Evolutionary conservation across 2,113 vertebrate species (phyloP).

Genomic region (Gadus chalcogrammus): DNA sequence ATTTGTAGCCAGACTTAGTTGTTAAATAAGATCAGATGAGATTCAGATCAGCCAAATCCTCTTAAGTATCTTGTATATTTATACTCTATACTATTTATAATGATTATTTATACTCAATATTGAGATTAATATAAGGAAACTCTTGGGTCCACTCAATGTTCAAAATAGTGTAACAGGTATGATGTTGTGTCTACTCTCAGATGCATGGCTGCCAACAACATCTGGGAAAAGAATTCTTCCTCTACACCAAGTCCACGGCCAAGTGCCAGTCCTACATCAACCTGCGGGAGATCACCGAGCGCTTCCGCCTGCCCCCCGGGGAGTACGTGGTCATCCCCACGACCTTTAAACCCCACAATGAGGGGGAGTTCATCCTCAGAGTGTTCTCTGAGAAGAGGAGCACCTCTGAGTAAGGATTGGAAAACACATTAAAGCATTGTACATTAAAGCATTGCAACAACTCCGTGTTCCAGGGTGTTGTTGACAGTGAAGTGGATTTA

Average conservation of each 20-base stretch:
- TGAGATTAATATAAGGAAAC: too few relatives aligned
- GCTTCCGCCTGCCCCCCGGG: constrained; percentile 87
- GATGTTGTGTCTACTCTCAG: constrained; percentile 56
- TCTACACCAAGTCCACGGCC: constrained; percentile 91
- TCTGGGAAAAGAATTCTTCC: constrained; percentile 93
- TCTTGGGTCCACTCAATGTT: too few relatives aligned
- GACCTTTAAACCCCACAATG: constrained; percentile 88
- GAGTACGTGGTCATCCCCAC: constrained; percentile 92
- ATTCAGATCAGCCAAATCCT: too few relatives aligned
- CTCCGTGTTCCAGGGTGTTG: neutral
- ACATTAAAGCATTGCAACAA: too few relatives aligned
- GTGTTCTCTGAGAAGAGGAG: constrained; percentile 96
- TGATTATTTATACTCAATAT: too few relatives aligned
- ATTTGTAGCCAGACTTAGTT: too few relatives aligned
- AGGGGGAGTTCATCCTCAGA: constrained; percentile 93
- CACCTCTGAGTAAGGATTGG: constrained; percentile 88
- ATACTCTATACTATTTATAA: too few relatives aligned
- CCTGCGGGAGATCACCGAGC: constrained; percentile 89
- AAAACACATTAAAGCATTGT: too few relatives aligned
- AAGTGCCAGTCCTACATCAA: constrained; percentile 92
- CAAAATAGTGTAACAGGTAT: too few relatives aligned
- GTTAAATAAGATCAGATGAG: too few relatives aligned
- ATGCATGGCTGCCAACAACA: constrained; percentile 86
- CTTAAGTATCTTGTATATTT: too few relatives aligned
- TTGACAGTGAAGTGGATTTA: constrained; percentile 6